Percentiles rank a stretch among this genome's conserved stretches.
These are phyloP conservation scores for Phocoena phocoena DNA, from an alignment of 2,113 vertebrate genomes.

Conservation along the genomic window DNA sequence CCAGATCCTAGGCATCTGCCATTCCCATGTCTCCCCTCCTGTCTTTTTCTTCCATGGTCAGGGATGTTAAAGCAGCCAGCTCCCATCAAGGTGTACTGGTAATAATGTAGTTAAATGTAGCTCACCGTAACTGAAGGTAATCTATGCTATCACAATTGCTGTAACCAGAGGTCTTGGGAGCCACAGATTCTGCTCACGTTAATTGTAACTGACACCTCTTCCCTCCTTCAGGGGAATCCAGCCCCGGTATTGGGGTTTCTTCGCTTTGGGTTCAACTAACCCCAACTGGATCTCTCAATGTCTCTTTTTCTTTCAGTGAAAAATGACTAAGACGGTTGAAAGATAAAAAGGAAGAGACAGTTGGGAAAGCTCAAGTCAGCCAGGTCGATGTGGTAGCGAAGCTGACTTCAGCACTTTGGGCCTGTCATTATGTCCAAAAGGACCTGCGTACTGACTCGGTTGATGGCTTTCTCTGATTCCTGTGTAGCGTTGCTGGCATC, in stretches of 20 bases:
- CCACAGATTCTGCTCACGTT: constrained; percentile 79
- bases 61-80: constrained; percentile 69
- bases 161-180: constrained; percentile 81
- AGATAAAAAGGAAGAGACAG: constrained; percentile 37
- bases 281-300: constrained; percentile 40
- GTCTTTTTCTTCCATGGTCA: constrained; percentile 47
- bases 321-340: constrained; percentile 19
- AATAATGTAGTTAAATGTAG: constrained; percentile 73
- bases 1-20: constrained; percentile 34
- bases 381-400: neutral
- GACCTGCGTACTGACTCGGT: neutral
- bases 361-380: constrained; percentile 27
- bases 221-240: constrained; percentile 78
- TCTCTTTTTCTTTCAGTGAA: constrained; percentile 43
- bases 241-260: constrained; percentile 50
- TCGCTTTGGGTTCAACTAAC: constrained; percentile 71
- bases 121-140: constrained; percentile 86
- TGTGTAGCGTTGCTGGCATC: neutral
- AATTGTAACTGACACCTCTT: constrained; percentile 83
- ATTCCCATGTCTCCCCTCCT: constrained; percentile 15
- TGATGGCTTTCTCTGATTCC: neutral
- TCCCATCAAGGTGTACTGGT: constrained; percentile 78
- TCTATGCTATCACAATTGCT: constrained; percentile 85
- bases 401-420: constrained; percentile 36
- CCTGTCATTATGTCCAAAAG: neutral